Conservation (phyloP, 2,797 vertebrate genomes). For the Hemitrygon akajei region DNA sequence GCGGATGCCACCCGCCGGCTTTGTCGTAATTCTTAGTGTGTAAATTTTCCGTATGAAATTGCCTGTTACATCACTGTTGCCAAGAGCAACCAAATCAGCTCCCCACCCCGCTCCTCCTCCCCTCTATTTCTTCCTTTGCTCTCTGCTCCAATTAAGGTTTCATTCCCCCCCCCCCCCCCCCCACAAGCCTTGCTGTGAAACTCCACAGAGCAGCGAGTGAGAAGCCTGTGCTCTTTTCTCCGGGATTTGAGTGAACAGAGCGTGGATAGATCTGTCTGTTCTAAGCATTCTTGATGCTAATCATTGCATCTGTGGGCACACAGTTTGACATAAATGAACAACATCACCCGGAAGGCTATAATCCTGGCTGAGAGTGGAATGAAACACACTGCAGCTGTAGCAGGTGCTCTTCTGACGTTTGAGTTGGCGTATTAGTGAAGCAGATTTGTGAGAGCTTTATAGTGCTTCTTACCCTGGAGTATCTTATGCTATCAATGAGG, state of each 20-base stretch:
- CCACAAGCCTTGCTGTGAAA: not conserved
- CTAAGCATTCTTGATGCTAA: not conserved
- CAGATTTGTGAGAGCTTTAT: not conserved
- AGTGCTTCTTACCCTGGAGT: no score
- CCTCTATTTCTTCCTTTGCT: not conserved
- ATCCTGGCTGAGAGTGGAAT: not conserved
- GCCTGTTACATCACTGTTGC: not conserved
- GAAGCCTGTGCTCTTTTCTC: not conserved
- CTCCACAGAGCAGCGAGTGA: not conserved
- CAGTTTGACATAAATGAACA: not conserved
- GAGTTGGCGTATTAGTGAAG: not conserved
- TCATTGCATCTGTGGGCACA: not conserved
- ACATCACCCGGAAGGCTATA: not conserved
- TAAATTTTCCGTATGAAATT: not conserved
- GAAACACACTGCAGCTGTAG: not conserved
- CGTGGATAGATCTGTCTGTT: not conserved
- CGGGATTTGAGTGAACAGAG: not conserved
- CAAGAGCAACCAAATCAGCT: not conserved
- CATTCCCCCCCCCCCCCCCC: no score
- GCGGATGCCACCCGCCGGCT: no score
- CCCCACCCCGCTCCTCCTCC: no score
- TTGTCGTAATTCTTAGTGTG: not conserved
- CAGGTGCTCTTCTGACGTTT: not conserved
- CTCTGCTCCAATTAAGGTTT: not conserved
- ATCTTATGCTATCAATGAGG: not conserved